Conservation (phyloP, 2,888 invertebrate genomes). For the Drosophila vallismaia region DNA sequence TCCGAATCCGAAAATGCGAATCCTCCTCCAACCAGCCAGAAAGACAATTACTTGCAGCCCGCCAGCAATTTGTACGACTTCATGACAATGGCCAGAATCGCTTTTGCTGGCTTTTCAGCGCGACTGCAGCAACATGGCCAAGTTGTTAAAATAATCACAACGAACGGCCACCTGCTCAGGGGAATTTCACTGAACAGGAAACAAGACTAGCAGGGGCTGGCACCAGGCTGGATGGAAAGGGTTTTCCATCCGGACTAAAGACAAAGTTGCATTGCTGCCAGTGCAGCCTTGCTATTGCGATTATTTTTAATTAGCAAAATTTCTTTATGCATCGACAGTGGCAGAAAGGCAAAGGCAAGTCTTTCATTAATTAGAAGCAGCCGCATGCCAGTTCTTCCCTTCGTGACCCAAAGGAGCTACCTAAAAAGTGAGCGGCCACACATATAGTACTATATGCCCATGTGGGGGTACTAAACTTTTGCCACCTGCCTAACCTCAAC, state of each 20-base stretch:
- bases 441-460: slow-evolving; percentile 8
- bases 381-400: slow-evolving; percentile 19
- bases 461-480: slow-evolving; percentile 50
- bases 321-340: slow-evolving; percentile 65
- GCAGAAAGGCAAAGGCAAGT: slow-evolving; percentile 47
- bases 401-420: slow-evolving; percentile 1
- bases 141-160: slow-evolving; percentile 70
- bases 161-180: slow-evolving; percentile 50
- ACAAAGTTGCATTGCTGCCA: slow-evolving; percentile 43
- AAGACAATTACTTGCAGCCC: slow-evolving; percentile 79
- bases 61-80: slow-evolving; percentile 68
- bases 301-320: slow-evolving; percentile 74
- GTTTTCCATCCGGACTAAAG: slow-evolving; percentile 25
- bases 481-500: slow-evolving; percentile 62
- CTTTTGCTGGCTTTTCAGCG: slow-evolving; percentile 10
- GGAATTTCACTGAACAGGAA: slow-evolving; percentile 19
- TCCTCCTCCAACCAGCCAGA: slow-evolving; percentile 64
- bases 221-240: slow-evolving; percentile 10
- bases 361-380: slow-evolving; percentile 69
- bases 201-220: not conserved
- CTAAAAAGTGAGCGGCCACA: not conserved
- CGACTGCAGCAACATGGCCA: slow-evolving; percentile 59
- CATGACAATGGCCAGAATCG: slow-evolving; percentile 15
- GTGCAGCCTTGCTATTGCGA: slow-evolving; percentile 25
- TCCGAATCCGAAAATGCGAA: slow-evolving; percentile 46